These are phyloP conservation scores for Paguma larvata DNA, from an alignment of 2,797 vertebrate species.

Conservation along the genomic window DNA sequence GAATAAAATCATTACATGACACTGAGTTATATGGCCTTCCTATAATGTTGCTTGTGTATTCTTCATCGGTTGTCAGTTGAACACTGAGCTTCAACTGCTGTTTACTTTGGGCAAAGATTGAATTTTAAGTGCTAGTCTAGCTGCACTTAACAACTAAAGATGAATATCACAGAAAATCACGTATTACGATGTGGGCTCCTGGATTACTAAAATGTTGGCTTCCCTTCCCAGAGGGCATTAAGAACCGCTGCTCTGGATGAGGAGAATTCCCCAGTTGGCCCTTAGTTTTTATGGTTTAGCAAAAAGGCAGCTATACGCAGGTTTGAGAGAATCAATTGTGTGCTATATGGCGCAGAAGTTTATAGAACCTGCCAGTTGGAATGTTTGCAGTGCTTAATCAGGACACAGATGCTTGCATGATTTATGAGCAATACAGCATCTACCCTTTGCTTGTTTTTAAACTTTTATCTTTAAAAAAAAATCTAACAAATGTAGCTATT, in stretches of 20 bases:
- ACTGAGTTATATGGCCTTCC: neutral
- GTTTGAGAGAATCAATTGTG: neutral
- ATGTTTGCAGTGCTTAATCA: neutral
- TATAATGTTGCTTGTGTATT: neutral
- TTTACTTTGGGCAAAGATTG: neutral
- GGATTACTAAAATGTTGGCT: neutral
- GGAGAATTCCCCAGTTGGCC: neutral
- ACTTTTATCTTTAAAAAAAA: neutral
- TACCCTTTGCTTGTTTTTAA: slow-evolving; percentile 50
- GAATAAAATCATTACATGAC: neutral
- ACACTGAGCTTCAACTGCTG: slow-evolving; percentile 31
- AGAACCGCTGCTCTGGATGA: neutral
- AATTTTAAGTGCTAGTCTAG: neutral
- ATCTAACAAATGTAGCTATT: neutral
- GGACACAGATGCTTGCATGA: neutral
- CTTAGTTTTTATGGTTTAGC: neutral
- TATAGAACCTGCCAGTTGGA: neutral
- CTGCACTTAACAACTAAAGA: slow-evolving; percentile 28
- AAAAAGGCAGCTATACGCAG: neutral
- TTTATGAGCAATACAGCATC: slow-evolving; percentile 37
- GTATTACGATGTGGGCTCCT: neutral
- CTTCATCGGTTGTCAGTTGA: neutral
- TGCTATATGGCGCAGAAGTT: neutral
- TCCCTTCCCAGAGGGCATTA: neutral
- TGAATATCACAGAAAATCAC: neutral